phyloP scores from a whole-genome alignment of 2,113 vertebrate species.

The Paratilapia polleni region DNA sequence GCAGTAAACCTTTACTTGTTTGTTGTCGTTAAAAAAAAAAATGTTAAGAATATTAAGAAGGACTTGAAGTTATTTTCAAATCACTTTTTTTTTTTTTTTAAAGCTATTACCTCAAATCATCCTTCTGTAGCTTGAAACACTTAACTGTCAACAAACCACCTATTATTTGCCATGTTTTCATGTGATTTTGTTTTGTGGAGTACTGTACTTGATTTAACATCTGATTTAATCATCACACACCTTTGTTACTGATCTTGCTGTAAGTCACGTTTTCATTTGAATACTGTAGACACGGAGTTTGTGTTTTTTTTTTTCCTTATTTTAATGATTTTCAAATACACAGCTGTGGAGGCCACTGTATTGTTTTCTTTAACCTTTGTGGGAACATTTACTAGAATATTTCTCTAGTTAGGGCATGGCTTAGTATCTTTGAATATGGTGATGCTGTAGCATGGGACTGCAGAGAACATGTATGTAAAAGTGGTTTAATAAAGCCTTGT shows the following conservation, averaged over 20 bases:
- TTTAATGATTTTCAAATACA: conserved; percentile 31
- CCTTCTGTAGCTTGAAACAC: background rate
- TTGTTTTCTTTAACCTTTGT: conserved; percentile 20
- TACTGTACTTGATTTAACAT: background rate
- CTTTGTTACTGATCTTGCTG: conserved; percentile 32
- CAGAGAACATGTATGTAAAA: conserved; percentile 57
- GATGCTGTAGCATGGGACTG: conserved; percentile 64
- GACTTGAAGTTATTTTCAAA: background rate
- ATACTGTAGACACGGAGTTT: background rate
- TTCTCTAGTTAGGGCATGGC: conserved; percentile 40
- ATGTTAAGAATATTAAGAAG: background rate
- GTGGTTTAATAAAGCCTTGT: conserved; percentile 65
- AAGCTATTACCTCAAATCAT: conserved; percentile 17
- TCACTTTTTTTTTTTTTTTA: background rate
- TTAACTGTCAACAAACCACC: background rate
- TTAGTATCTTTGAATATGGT: conserved; percentile 46
- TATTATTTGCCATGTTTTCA: background rate
- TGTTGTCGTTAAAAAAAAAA: background rate
- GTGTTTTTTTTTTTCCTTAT: conserved; percentile 38
- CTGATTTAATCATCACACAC: background rate
- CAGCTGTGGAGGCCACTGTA: background rate
- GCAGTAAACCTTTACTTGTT: conserved; percentile 11
- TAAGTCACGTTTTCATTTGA: conserved; percentile 9
- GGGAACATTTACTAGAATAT: background rate
- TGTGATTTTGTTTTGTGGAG: background rate